Base-by-base conservation (phyloP, 1,140 invertebrate genomes). In the Heliconius hewitsoni region DNA sequence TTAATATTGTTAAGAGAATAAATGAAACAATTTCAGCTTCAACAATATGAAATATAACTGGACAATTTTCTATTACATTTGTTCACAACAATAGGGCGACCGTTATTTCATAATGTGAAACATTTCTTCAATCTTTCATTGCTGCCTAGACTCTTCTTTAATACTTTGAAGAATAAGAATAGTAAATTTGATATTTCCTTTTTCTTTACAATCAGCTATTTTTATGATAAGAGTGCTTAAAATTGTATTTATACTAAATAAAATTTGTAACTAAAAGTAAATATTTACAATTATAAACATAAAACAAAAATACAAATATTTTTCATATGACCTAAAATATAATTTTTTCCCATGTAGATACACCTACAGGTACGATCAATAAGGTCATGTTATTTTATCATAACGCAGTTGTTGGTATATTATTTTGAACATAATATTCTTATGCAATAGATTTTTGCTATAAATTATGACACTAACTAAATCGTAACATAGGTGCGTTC, bases 61-160 rank as follows among this genome's bases (percentile, higher is more conserved):
- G 71, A 77, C 71, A 74, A 77, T 80, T 80, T 80, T 80, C 79
- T 80, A 80, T 80, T 77, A 80, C 60, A 77, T 80, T 80, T 76
- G 74, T 52, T 71, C 52, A 71, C 55, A 77, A 80, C 72, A 80
- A 80, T 77, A 27, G 60, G 3, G 55, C 27, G 75, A 77, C 73
- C n/a, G 73, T 72, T 79, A 76, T 72, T 79, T 79, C 73, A 71
- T 50, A 71, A 71, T 55, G 57, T 71, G 60, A 30, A 66, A 39
- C 23, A 79, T 79, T 79, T 75, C 66, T 71, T 76, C 27, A 42
- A 52, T 79, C 73, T 71, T 78, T 79, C 50, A 50, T 46, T 46
- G 57, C 60, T 66, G 60, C 23, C 27, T 27, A 66, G 60, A 66
- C 23, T 66, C 19, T 27, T 66, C 23, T 66, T 66, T 30, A 66